Evolutionary conservation across 2,888 invertebrate species (phyloP), one percentile per base, ranked within the genome.

Genomic region (Drosophila macrospina): DNA sequence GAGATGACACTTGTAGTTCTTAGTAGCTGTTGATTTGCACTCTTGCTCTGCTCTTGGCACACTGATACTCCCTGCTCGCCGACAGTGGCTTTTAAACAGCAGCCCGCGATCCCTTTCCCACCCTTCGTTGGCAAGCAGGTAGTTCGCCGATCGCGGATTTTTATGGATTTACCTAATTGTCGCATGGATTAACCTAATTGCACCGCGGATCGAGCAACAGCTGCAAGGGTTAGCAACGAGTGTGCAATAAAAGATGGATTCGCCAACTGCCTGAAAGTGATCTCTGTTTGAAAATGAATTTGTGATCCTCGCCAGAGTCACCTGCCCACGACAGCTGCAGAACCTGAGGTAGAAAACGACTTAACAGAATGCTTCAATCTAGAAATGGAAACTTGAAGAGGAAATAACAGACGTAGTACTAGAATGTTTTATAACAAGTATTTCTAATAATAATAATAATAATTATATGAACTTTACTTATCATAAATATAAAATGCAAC

Each of bases 61-160:
- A 87, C 82, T 82, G 83, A 69, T 82, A 24, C 5, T 50, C 7
- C 2, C 4, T 52, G 15, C 50, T 13, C 15, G n/a, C 1, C n/a
- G 8, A 0, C 50, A 3, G 16, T 0, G n/a, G 3, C n/a, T 59
- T 78, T 74, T 66, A 63, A 20, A 6, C 8, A 5, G 2, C 36
- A 0, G 2, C 2, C 0, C 8, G 4, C 20, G 24, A 15, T n/a
- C n/a, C 20, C 13, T 41, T 24, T 45, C n/a, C 0, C 10, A 15
- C 11, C 7, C 20, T n/a, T 28, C 8, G 20, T 4, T 15, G 16
- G 16, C 0, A 1, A 30, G 0, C 47, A 73, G 74, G 74, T 78
- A 78, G 13, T 2, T 16, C 0, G 15, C 3, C 2, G 41, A 7
- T 28, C n/a, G 5, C 4, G 7, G n/a, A n/a, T 20, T 41, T 51